Evolutionary conservation across 2,797 vertebrate genomes (phyloP).

Genomic region (Thripadectes ignobilis): DNA sequence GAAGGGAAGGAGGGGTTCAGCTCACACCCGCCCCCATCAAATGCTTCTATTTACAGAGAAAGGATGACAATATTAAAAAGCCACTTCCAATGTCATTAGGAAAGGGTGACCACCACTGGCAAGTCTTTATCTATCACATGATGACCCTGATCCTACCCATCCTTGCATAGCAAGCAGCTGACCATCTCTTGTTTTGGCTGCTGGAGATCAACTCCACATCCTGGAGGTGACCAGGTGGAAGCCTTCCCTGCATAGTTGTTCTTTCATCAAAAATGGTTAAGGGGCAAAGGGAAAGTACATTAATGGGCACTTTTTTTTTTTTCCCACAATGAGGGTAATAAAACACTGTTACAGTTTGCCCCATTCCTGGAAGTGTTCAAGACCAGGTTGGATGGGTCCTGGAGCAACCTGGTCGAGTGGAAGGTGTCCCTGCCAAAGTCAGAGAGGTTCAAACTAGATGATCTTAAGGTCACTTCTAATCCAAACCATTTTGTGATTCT

Average conservation of each 20-base stretch:
- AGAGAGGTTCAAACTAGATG: neutral
- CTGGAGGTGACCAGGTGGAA: neutral
- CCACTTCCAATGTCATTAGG: neutral
- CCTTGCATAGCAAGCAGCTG: neutral
- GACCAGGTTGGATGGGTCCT: neutral
- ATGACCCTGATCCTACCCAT: neutral
- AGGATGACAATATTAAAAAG: neutral
- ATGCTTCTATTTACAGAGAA: neutral
- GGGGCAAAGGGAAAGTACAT: neutral
- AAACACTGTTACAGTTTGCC: neutral
- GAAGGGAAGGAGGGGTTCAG: neutral
- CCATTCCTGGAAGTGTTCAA: neutral
- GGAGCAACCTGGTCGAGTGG: neutral
- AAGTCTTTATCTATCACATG: neutral
- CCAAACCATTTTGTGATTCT: neutral
- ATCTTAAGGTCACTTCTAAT: neutral
- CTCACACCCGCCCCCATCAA: neutral
- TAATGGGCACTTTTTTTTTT: neutral
- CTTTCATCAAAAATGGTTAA: neutral
- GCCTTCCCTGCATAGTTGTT: neutral
- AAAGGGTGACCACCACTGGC: neutral
- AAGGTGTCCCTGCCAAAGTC: neutral
- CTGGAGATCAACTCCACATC: rapidly evolving
- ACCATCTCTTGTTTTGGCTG: neutral
- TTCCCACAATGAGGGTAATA: neutral